phyloP scores from a whole-genome alignment of 2,113 vertebrate genomes.

The Oreochromis aureus region DNA sequence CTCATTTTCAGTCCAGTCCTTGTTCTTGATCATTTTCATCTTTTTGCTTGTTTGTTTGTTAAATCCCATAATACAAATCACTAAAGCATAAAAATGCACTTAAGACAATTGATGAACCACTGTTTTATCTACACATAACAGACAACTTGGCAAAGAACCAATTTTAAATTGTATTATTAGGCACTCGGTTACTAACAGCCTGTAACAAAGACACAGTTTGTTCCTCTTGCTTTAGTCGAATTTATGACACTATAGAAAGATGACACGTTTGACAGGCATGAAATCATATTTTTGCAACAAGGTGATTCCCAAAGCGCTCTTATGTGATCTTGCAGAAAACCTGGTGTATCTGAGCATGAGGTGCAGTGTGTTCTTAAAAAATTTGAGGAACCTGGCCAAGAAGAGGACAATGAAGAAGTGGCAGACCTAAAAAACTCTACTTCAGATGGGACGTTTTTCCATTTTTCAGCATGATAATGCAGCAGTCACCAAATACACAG shows the following conservation, averaged over 20 bases:
- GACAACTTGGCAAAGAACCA: not conserved
- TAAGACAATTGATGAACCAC: not conserved
- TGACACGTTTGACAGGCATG: not conserved
- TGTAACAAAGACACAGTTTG: not conserved
- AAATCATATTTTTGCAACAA: not conserved
- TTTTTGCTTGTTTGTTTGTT: not conserved
- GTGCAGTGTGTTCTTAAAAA: rapidly evolving
- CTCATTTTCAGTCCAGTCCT: not conserved
- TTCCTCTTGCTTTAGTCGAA: not conserved
- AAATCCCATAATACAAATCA: not conserved
- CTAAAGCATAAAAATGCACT: not conserved
- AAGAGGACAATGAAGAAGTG: not conserved
- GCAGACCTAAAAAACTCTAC: not conserved
- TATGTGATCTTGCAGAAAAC: not conserved
- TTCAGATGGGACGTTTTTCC: not conserved
- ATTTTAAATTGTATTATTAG: not conserved
- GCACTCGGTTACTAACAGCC: not conserved
- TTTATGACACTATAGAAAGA: not conserved
- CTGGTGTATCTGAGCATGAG: not conserved
- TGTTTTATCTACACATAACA: not conserved
- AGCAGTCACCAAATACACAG: constrained; percentile 14
- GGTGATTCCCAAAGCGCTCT: not conserved
- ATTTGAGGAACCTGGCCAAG: not conserved
- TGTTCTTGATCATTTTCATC: rapidly evolving
- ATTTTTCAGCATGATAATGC: not conserved